Conservation (phyloP, 2,113 vertebrate species). For the Cercocebus atys region DNA sequence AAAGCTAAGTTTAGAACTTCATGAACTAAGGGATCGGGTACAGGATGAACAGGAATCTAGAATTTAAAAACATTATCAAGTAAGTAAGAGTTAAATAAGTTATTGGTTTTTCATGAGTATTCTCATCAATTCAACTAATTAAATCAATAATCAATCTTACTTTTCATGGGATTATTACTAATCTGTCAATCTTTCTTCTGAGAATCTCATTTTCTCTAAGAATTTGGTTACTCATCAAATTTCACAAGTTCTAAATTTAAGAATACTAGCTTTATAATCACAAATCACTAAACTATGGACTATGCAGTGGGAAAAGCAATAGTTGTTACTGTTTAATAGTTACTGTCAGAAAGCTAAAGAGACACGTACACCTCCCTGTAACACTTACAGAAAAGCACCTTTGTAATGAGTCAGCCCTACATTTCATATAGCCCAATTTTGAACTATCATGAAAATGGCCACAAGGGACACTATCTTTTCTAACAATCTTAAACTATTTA, state of each 20-base stretch:
- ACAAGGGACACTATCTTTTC: background rate
- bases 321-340: background rate
- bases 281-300: background rate
- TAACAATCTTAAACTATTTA: background rate
- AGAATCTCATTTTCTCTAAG: background rate
- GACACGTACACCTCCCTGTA: accelerated
- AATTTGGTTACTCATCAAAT: background rate
- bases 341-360: background rate
- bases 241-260: background rate
- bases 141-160: background rate
- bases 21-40: conserved; percentile 98
- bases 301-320: background rate
- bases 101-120: background rate
- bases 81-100: background rate
- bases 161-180: background rate
- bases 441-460: background rate
- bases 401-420: background rate
- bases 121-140: background rate
- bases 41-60: conserved; percentile 99
- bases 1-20: conserved; percentile 99
- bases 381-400: background rate
- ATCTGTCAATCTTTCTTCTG: background rate
- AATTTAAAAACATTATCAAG: conserved; percentile 54
- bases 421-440: background rate
- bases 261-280: background rate